phyloP scores from a whole-genome alignment of 2,113 vertebrate genomes.

The Gobio gobio region DNA sequence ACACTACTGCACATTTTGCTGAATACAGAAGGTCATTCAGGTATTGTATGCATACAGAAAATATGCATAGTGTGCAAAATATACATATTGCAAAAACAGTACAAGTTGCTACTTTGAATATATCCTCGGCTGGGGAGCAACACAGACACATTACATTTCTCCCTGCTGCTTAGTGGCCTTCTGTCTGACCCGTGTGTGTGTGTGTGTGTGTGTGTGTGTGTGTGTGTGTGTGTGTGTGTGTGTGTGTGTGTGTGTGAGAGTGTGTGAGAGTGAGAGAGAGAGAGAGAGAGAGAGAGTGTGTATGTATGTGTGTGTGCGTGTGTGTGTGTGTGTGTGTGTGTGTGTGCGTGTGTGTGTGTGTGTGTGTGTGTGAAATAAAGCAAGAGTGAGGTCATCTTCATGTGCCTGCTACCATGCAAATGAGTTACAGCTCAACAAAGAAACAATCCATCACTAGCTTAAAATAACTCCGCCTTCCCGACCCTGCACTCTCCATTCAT shows the following conservation, averaged over 20 bases:
- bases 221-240: background rate
- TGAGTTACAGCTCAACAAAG: slow-evolving; percentile 7
- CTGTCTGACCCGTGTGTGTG: background rate
- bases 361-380: background rate
- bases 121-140: background rate
- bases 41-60: background rate
- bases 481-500: background rate
- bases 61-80: background rate
- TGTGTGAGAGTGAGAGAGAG: too few relatives aligned
- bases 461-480: background rate
- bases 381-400: slow-evolving; percentile 17
- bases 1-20: background rate
- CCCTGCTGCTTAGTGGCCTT: background rate
- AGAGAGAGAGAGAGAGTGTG: too few relatives aligned
- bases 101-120: background rate
- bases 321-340: slow-evolving; percentile 5
- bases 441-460: background rate
- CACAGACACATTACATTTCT: background rate
- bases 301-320: background rate
- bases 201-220: background rate
- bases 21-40: background rate
- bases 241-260: background rate
- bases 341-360: background rate
- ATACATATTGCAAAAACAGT: background rate
- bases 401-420: slow-evolving; percentile 28